Evolutionary conservation across 2,113 vertebrate genomes (phyloP).

Genomic region (Oncorhynchus keta): DNA sequence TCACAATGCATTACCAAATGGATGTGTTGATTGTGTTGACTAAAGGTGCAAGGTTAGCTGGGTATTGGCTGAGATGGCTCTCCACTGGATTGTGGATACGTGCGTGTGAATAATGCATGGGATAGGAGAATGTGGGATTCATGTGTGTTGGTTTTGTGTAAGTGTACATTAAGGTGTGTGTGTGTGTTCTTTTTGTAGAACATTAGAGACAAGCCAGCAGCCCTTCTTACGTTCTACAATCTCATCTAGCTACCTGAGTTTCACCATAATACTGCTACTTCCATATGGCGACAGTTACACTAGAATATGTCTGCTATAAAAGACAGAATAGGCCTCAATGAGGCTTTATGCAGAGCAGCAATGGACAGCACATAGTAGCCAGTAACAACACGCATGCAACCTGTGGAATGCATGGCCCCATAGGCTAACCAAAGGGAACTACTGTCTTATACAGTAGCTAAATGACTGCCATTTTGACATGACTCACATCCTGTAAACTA

Average conservation of each 20-base stretch:
- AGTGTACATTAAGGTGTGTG: neutral
- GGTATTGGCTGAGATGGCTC: slow-evolving; percentile 63
- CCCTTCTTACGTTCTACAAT: too few species aligned
- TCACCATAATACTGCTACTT: too few species aligned
- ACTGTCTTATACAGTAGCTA: slow-evolving; percentile 39
- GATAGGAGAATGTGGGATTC: neutral
- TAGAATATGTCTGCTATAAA: neutral
- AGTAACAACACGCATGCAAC: slow-evolving; percentile 59
- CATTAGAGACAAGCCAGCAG: too few species aligned
- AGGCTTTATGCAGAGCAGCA: neutral
- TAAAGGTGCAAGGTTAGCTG: slow-evolving; percentile 63
- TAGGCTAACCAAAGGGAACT: slow-evolving; percentile 35
- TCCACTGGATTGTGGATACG: slow-evolving; percentile 69
- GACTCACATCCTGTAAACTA: slow-evolving; percentile 60
- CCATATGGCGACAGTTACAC: neutral
- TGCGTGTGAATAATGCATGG: neutral
- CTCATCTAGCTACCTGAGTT: too few species aligned
- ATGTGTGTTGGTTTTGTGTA: slow-evolving; percentile 8
- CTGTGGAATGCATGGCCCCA: slow-evolving; percentile 61
- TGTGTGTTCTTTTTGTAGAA: neutral
- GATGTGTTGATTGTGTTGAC: slow-evolving; percentile 63
- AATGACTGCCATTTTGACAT: slow-evolving; percentile 41
- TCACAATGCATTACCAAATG: slow-evolving; percentile 67
- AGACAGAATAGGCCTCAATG: neutral
- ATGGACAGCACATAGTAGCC: neutral